Evolutionary conservation across 2,797 vertebrate genomes (phyloP).

Genomic region (Oryzias dopingdopingensis): DNA sequence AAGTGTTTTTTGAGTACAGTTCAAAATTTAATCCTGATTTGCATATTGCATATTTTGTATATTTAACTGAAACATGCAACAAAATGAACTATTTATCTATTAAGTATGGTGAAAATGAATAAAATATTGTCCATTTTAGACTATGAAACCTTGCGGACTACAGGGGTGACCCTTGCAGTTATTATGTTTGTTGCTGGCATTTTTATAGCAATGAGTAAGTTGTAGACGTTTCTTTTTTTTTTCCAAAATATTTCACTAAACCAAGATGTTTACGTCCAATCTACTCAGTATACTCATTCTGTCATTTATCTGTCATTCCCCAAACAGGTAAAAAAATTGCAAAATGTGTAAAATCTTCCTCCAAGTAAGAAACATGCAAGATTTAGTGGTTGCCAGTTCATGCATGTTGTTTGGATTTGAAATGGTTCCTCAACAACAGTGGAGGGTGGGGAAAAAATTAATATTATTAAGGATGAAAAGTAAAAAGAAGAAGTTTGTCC

Average conservation of each 20-base stretch:
- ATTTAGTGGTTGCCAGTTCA: slow-evolving; percentile 56
- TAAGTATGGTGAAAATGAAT: slow-evolving; percentile 7
- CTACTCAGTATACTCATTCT: slow-evolving; percentile 14
- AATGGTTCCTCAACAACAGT: slow-evolving; percentile 29
- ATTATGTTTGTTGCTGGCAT: slow-evolving; percentile 81
- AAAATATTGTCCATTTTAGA: slow-evolving; percentile 60
- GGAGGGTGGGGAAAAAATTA: slow-evolving; percentile 6
- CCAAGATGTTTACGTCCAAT: slow-evolving; percentile 7
- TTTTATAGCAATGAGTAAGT: slow-evolving; percentile 84
- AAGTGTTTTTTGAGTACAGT: slow-evolving; percentile 27
- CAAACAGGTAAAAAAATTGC: slow-evolving; percentile 84
- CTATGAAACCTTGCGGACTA: slow-evolving; percentile 80
- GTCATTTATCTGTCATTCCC: slow-evolving; percentile 64
- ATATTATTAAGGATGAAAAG: slow-evolving; percentile 8
- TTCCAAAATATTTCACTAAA: neutral
- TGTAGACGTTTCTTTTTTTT: slow-evolving; percentile 1
- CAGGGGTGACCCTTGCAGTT: slow-evolving; percentile 76
- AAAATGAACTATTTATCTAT: no score
- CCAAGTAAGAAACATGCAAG: slow-evolving; percentile 79
- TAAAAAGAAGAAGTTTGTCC: slow-evolving; percentile 5
- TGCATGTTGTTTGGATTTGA: slow-evolving; percentile 77
- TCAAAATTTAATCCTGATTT: neutral
- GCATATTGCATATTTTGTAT: neutral
- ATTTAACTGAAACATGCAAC: no score
- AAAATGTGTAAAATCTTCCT: slow-evolving; percentile 80